phyloP scores from a whole-genome alignment of 2,113 vertebrate genomes.

The Ciconia boyciana region DNA sequence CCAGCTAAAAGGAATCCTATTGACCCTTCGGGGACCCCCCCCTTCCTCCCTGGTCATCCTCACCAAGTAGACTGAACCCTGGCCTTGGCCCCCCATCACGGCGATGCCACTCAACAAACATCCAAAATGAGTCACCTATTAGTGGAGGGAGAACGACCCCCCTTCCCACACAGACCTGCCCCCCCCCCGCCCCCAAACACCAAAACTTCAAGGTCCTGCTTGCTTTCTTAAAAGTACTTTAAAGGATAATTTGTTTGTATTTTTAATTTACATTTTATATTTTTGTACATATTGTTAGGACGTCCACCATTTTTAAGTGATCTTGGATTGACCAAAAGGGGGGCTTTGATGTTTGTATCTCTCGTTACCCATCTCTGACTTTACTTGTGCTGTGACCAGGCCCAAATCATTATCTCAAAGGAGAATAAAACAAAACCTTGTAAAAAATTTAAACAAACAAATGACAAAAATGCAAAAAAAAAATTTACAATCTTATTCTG shows the following conservation, averaged over 20 bases:
- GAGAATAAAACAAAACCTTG: constrained; percentile 77
- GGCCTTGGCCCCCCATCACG: not conserved
- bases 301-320: constrained; percentile 84
- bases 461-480: constrained; percentile 72
- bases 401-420: constrained; percentile 81
- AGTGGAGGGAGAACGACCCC: not conserved
- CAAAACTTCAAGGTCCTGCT: constrained; percentile 84
- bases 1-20: not conserved
- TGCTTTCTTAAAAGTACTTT: constrained; percentile 87
- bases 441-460: constrained; percentile 69
- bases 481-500: constrained; percentile 78
- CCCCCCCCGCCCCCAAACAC: constrained; percentile 20
- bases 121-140: constrained; percentile 2
- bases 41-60: constrained; percentile 84
- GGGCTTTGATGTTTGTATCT: constrained; percentile 83
- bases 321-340: constrained; percentile 86
- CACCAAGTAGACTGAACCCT: constrained; percentile 63
- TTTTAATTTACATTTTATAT: constrained; percentile 99
- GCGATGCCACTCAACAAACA: constrained; percentile 34
- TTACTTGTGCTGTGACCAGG: constrained; percentile 89
- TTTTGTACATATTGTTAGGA: constrained; percentile 99
- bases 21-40: constrained; percentile 35
- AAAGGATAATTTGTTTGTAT: constrained; percentile 97
- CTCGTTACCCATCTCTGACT: constrained; percentile 78
- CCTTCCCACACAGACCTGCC: not conserved